A percentile compares a stretch with the other conserved stretches of the same genome.
Evolutionary conservation across 2,113 vertebrate genomes (phyloP).

Genomic region (Mesocricetus auratus): DNA sequence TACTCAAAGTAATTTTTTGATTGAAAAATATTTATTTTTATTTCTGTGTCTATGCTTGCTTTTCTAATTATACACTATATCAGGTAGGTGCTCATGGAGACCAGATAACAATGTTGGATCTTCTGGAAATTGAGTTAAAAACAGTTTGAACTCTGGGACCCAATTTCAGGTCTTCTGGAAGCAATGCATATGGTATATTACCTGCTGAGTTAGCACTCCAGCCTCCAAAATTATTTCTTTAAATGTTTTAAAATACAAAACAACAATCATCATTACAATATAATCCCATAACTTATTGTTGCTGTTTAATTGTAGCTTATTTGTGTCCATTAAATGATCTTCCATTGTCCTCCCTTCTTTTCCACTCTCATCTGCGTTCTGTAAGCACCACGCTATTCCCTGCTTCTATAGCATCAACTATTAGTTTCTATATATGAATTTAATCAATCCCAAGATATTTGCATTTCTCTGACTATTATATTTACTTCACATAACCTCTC

Average conservation of each 20-base stretch:
- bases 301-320: not conserved
- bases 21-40: not conserved
- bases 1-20: not conserved
- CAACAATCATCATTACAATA: not conserved
- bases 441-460: not conserved
- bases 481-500: not conserved
- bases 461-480: not conserved
- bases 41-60: not conserved
- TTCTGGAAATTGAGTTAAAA: not conserved
- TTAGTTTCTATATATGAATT: not conserved
- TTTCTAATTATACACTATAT: not conserved
- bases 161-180: not conserved
- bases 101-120: not conserved
- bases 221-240: not conserved
- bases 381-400: not conserved
- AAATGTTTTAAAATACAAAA: not conserved
- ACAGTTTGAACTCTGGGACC: too few relatives aligned
- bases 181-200: too few relatives aligned
- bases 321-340: not conserved
- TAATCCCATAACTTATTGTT: not conserved
- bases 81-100: rapidly evolving
- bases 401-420: not conserved
- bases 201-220: not conserved
- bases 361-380: not conserved
- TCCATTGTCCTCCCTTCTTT: not conserved